Conservation (phyloP, 2,797 vertebrate species). For the Pygocentrus nattereri region DNA sequence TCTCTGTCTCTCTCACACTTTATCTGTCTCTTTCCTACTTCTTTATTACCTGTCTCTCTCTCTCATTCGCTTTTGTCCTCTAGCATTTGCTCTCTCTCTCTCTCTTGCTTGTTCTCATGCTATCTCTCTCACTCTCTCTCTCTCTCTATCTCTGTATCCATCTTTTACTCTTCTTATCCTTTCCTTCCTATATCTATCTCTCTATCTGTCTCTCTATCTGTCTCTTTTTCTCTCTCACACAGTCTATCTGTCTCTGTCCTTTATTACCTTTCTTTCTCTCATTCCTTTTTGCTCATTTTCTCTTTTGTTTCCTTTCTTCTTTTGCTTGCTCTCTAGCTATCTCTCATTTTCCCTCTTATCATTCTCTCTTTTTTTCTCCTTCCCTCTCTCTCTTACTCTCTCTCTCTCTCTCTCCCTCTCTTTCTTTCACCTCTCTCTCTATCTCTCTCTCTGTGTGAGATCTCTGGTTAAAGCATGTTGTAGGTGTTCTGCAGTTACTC, state of each 20-base stretch:
- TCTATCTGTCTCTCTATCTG: no score
- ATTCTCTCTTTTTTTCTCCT: background rate
- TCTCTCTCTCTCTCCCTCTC: background rate
- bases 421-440: conserved; percentile 6
- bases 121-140: background rate
- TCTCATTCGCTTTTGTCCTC: background rate
- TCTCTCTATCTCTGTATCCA: background rate
- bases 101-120: background rate
- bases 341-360: no score
- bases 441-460: background rate
- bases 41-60: background rate
- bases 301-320: no score
- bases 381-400: background rate
- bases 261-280: background rate
- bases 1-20: background rate
- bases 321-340: background rate
- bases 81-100: background rate
- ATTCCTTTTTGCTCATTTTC: no score
- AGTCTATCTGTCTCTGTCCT: no score
- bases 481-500: conserved; percentile 21
- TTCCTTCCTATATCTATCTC: no score
- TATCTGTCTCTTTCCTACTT: background rate
- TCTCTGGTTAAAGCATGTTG: background rate
- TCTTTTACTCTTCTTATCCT: background rate
- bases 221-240: background rate